These are phyloP conservation scores for Balearica regulorum DNA, from an alignment of 2,797 vertebrate species.

Conservation along the genomic window DNA sequence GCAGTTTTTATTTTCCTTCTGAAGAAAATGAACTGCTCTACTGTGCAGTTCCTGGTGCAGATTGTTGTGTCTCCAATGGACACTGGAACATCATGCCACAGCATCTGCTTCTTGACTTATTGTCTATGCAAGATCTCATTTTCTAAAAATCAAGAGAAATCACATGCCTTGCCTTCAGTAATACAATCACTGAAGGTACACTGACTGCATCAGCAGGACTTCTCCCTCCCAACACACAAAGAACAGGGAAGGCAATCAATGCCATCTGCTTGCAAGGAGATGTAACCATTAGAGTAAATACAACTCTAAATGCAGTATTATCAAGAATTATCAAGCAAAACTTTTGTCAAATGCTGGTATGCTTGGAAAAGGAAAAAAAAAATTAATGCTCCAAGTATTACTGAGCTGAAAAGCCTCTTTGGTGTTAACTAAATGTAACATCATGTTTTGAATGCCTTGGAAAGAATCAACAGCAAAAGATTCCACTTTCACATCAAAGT, in stretches of 20 bases:
- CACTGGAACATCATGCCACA: neutral
- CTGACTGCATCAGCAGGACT: neutral
- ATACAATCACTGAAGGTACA: neutral
- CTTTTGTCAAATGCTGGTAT: neutral
- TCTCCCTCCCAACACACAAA: neutral
- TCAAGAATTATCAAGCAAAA: neutral
- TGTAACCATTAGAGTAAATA: neutral
- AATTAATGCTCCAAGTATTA: neutral
- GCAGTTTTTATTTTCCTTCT: neutral
- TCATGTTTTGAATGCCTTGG: neutral
- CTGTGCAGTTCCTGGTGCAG: neutral
- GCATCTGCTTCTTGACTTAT: neutral
- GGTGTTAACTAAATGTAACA: neutral
- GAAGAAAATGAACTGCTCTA: neutral
- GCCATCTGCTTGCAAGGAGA: neutral
- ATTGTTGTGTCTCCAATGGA: neutral
- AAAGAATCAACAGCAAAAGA: neutral
- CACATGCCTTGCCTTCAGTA: neutral
- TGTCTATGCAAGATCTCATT: neutral
- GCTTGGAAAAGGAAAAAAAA: neutral
- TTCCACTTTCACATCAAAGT: neutral
- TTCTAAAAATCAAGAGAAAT: neutral
- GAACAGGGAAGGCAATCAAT: neutral
- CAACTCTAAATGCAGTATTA: neutral
- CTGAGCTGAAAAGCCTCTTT: neutral